Evolutionary conservation across 1,140 invertebrate genomes (phyloP), one percentile per base, ranked within the genome.

Genomic region (Agrypnia vestita): DNA sequence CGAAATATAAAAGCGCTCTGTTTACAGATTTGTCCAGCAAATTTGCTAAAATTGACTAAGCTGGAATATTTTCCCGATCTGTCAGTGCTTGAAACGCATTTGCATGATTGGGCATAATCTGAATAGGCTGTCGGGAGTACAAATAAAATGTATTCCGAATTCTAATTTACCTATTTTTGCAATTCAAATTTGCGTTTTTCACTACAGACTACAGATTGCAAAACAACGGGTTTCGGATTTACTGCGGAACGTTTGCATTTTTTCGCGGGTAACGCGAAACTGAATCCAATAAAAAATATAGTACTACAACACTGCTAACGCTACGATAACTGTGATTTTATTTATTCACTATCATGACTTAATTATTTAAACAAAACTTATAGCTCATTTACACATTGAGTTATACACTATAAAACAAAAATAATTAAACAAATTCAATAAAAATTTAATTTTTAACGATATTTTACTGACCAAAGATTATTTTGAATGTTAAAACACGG

Each of bases 131-230:
- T 51, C 47, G 46, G 13, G 46, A 17, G 17, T 4, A 71, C 46
- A 71, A 49, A 71, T 51, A 51, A 71, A 51, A 67, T 71, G 51
- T 71, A 71, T 25, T 71, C 47, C 9, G 46, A 71, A 71, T 71
- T 17, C 67, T 71, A 71, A 71, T 71, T 53, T 35, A 51, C 67
- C 19, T 71, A 25, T 71, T 71, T 71, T 71, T 51, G 46, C 67
- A 71, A 21, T 71, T 46, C 67, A 71, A 71, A 71, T 71, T 12
- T 10, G 47, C 49, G 46, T 71, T 71, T 71, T 71, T 71, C 8
- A 59, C 25, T 19, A 59, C 61, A 25, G 47, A 71, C 67, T 71
- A 71, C 67, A 53, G 67, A 71, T 71, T 71, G 67, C 17, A 51
- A 25, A 71, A 49, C 46, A 71, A 49, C 10, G 15, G 19, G 25